Conservation (phyloP, 2,113 vertebrate genomes). For the Erinaceus europaeus region DNA sequence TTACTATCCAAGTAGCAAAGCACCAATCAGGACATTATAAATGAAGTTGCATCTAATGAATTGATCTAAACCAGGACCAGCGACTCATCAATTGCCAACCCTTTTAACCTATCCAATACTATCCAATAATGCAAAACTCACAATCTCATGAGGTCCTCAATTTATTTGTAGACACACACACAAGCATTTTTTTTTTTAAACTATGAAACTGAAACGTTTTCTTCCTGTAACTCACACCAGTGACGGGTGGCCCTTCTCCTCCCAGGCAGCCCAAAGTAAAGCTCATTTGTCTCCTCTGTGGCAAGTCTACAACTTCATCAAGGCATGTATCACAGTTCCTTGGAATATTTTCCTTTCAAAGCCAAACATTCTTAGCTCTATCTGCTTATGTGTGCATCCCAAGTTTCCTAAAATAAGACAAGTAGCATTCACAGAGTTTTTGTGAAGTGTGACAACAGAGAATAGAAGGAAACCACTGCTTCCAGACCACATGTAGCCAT, state of each 20-base stretch:
- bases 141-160: accelerated
- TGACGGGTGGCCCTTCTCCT: background rate
- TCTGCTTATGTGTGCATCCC: background rate
- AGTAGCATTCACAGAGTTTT: background rate
- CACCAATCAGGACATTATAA: background rate
- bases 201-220: background rate
- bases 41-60: background rate
- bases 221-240: background rate
- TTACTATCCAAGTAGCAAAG: background rate
- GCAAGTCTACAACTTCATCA: background rate
- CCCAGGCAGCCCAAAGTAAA: background rate
- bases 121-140: background rate
- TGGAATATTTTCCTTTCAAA: background rate
- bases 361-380: background rate
- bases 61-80: background rate
- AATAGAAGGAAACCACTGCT: background rate
- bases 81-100: background rate
- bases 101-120: background rate
- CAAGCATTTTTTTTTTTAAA: background rate
- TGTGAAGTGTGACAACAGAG: background rate
- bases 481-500: background rate
- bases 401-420: background rate
- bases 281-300: background rate
- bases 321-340: background rate
- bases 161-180: background rate